Evolutionary conservation across 1,140 invertebrate species (phyloP).

Genomic region (Argopecten irradians): DNA sequence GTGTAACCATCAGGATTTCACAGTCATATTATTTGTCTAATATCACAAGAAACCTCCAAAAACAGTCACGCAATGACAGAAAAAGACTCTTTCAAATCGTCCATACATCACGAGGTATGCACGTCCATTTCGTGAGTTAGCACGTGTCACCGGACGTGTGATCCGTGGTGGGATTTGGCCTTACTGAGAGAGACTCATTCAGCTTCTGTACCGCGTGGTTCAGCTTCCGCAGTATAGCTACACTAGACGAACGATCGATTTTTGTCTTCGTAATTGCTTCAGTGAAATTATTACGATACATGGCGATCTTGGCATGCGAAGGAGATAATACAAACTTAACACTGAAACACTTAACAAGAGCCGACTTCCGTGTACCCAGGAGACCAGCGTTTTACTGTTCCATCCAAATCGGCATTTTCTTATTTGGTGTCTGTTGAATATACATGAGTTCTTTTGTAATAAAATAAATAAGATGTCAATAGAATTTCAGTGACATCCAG

Average conservation of each 20-base stretch:
- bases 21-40: neutral
- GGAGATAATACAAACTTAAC: conserved; percentile 2
- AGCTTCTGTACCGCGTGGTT: conserved; percentile 12
- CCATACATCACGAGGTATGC: neutral
- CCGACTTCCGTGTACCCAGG: neutral
- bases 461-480: neutral
- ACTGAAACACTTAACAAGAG: neutral
- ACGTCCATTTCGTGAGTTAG: neutral
- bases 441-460: neutral
- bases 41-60: neutral
- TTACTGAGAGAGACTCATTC: conserved; percentile 13
- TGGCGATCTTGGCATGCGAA: conserved; percentile 14
- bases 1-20: neutral
- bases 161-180: neutral
- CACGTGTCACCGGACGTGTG: neutral
- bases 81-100: neutral
- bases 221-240: neutral
- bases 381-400: neutral
- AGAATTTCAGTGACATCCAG: neutral
- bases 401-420: neutral
- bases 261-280: neutral
- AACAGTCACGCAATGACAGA: neutral
- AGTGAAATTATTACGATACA: conserved; percentile 12
- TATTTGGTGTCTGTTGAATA: neutral
- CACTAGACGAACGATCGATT: neutral